Base-by-base conservation (phyloP, 1,140 invertebrate genomes). In the Zophobas morio region DNA sequence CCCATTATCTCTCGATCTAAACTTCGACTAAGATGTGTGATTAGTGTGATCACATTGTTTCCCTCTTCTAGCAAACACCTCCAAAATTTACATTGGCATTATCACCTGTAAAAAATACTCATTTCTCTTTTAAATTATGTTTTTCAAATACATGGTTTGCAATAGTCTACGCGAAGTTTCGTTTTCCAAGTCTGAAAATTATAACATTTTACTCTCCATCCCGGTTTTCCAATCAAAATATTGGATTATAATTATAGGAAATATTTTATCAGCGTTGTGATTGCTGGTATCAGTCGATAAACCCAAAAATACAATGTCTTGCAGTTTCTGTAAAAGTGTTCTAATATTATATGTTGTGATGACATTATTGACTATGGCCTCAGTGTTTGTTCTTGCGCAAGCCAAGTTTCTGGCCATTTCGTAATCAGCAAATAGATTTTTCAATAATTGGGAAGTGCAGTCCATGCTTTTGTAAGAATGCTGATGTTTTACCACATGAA, bases 141-240 rank as follows among this genome's bases (percentile, higher is more conserved):
- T 46, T 46, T 46, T 46, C 42, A 46, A 46, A 8, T 34, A 63
- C 2, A 63, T 32, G 57, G 8, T 46, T 46, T 3, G 57, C 1
- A 32, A 63, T 36, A 2, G 20, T 46, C 20, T 46, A 46, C 1
- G 20, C 57, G 34, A 63, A 63, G 1, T 34, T 66, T 66, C 3
- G 32, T 20, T 6, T 36, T 39, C 34, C 20, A 66, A 39, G 6
- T 35, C 42, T 39, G 37, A 39, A 4, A 37, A 46, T 8, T 46
- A 4, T 8, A 46, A 8, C 8, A 46, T 4, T 46, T 46, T 46
- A 46, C 42, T 46, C 42, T 46, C 3, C 8, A 46, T 46, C 8
- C 8, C 42, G 42, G 42, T 46, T 46, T 46, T 46, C 42, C 42
- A 46, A 46, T 46, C 42, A 46, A 46, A 46, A 46, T 46, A 46